Evolutionary conservation across 2,888 invertebrate species (phyloP).

Genomic region (Epinotia ramella): DNA sequence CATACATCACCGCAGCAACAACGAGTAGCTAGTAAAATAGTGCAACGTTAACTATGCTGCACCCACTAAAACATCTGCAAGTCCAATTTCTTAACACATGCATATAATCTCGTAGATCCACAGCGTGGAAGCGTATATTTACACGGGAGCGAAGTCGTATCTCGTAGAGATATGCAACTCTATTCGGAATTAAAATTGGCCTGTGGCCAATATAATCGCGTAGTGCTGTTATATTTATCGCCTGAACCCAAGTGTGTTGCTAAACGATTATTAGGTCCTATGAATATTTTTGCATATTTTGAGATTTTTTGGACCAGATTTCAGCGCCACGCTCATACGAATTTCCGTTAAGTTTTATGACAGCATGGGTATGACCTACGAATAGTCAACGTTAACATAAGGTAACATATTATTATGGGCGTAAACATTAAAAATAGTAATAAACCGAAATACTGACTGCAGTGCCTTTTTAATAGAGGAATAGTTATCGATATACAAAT

Average conservation of each 20-base stretch:
- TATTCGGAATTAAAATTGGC: constrained; percentile 78
- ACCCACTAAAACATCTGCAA: constrained; percentile 42
- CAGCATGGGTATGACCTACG: no score
- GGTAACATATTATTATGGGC: no score
- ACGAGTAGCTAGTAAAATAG: constrained; percentile 2
- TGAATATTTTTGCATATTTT: constrained; percentile 43
- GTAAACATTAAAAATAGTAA: no score
- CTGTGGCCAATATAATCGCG: constrained; percentile 74
- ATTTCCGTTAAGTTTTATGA: background rate
- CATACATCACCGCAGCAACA: background rate
- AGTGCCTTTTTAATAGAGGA: no score
- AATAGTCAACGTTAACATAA: no score
- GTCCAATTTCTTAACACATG: constrained; percentile 47
- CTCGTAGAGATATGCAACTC: constrained; percentile 66
- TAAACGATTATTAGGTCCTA: constrained; percentile 45
- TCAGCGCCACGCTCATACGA: background rate
- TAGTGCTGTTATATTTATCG: constrained; percentile 67
- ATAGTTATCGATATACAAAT: no score
- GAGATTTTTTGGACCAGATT: constrained; percentile 24
- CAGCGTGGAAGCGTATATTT: constrained; percentile 59
- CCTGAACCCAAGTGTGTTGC: constrained; percentile 47
- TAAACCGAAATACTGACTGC: no score
- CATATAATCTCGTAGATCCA: constrained; percentile 49
- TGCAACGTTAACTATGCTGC: constrained; percentile 35
- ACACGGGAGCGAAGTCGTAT: constrained; percentile 60